phyloP scores from a whole-genome alignment of 2,888 invertebrate species.

The Gibbula magus region DNA sequence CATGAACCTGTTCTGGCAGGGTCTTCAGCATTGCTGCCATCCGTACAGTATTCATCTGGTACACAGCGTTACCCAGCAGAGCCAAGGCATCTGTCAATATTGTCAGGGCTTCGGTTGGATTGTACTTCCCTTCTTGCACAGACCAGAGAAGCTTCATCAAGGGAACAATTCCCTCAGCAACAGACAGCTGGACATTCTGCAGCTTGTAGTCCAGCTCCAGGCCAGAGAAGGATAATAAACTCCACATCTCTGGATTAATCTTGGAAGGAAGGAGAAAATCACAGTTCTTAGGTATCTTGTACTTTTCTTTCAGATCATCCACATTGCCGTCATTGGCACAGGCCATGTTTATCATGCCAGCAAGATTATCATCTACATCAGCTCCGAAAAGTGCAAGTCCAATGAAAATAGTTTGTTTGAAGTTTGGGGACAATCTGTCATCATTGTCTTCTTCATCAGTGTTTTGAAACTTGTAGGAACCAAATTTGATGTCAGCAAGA shows the following conservation, averaged over 20 bases:
- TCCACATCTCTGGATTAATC: constrained; percentile 11
- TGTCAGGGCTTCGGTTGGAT: neutral
- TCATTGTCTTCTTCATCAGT: constrained; percentile 1
- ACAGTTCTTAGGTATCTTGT: neutral
- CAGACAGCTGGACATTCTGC: neutral
- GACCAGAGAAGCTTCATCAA: neutral
- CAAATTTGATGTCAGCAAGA: neutral
- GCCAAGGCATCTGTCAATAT: constrained; percentile 6
- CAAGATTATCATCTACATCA: neutral
- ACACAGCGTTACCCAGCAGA: neutral
- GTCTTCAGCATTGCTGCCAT: neutral
- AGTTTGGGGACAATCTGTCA: neutral
- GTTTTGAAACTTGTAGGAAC: neutral
- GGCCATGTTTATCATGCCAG: constrained; percentile 10
- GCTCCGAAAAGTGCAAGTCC: neutral
- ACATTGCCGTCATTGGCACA: constrained; percentile 17
- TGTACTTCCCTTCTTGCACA: neutral
- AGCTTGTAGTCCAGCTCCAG: neutral
- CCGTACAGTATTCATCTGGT: neutral
- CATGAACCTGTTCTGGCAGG: neutral
- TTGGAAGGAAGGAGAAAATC: neutral
- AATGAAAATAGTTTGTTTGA: neutral
- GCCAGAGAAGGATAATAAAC: neutral
- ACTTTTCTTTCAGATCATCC: constrained; percentile 3
- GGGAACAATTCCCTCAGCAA: neutral